These are phyloP conservation scores for Muscicapa adusta DNA, from an alignment of 2,113 vertebrate species.

Conservation along the genomic window DNA sequence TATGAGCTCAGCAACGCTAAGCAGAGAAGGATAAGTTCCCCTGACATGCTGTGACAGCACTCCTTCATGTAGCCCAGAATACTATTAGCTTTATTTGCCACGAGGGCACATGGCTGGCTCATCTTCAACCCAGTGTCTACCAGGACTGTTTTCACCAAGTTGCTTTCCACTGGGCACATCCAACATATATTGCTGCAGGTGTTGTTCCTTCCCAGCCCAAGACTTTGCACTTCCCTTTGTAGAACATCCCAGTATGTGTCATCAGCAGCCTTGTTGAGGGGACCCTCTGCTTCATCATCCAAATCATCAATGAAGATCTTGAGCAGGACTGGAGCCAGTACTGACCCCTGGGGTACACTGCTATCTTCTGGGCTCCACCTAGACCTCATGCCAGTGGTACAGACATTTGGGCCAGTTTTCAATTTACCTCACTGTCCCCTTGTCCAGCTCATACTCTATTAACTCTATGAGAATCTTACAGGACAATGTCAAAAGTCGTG, in stretches of 20 bases:
- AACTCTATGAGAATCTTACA: not conserved
- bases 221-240: not conserved
- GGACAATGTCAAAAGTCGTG: not conserved
- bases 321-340: not conserved
- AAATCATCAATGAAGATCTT: not conserved
- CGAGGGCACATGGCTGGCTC: not conserved
- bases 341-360: not conserved
- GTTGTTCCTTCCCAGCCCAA: not conserved
- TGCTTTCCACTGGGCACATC: not conserved
- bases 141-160: not conserved
- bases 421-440: not conserved
- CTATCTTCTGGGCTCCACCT: not conserved
- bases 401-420: not conserved
- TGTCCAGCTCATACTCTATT: not conserved
- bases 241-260: rapidly evolving
- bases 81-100: not conserved
- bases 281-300: not conserved
- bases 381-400: not conserved
- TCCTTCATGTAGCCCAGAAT: not conserved
- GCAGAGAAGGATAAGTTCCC: not conserved
- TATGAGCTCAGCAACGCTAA: not conserved
- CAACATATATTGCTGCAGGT: not conserved
- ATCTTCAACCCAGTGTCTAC: not conserved
- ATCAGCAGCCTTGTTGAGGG: not conserved
- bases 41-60: rapidly evolving